Evolutionary conservation across 1,140 invertebrate species (phyloP).

Genomic region (Aphelenchoides fujianensis): DNA sequence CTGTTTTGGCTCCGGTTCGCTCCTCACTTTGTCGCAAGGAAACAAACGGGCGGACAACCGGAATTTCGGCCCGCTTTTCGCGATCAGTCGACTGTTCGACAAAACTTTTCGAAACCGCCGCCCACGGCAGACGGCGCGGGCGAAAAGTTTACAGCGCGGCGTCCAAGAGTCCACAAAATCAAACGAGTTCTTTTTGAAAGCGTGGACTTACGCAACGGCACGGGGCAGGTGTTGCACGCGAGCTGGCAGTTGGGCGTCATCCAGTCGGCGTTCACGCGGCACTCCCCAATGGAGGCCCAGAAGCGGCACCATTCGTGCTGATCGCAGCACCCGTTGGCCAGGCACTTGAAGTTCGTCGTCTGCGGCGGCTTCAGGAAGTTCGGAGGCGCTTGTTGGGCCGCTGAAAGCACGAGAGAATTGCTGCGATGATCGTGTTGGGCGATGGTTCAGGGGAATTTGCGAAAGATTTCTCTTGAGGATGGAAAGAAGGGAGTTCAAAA

Average conservation of each 20-base stretch:
- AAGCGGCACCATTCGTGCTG: constrained; percentile 40
- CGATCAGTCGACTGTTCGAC: neutral
- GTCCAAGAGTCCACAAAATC: constrained; percentile 2
- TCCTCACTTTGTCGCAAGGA: neutral
- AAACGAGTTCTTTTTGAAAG: neutral
- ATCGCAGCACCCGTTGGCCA: constrained; percentile 50
- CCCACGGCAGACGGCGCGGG: neutral
- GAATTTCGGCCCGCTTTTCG: constrained; percentile 3
- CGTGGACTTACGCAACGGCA: constrained; percentile 28
- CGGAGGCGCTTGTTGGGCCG: neutral
- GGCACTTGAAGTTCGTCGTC: constrained; percentile 48
- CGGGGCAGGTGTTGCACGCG: constrained; percentile 31
- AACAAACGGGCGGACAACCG: constrained; percentile 16
- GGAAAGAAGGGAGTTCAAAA: too few species aligned
- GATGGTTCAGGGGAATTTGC: too few species aligned
- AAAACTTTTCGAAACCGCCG: neutral
- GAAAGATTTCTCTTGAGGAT: too few species aligned
- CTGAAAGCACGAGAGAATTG: neutral
- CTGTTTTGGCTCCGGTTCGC: constrained; percentile 4
- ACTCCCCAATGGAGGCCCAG: constrained; percentile 43
- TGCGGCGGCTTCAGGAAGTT: constrained; percentile 31
- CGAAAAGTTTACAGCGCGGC: neutral
- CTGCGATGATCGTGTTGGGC: too few species aligned
- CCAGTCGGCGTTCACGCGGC: constrained; percentile 49
- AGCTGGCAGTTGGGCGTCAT: constrained; percentile 49